phyloP scores from a whole-genome alignment of 2,888 invertebrate genomes.

The Asteroscopus sphinx region DNA sequence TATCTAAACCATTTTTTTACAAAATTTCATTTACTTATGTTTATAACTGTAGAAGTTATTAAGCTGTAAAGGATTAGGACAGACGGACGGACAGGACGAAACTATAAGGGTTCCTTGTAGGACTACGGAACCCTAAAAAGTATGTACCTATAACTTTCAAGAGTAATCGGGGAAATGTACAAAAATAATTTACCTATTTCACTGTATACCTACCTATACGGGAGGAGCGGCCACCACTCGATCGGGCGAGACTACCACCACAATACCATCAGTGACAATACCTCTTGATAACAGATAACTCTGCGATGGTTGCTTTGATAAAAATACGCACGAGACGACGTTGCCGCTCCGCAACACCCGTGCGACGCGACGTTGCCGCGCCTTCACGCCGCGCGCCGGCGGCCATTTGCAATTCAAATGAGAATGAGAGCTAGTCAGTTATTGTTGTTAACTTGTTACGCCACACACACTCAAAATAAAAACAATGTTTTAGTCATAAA shows the following conservation, averaged over 20 bases:
- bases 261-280: slow-evolving; percentile 57
- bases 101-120: no score
- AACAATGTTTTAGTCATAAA: slow-evolving; percentile 78
- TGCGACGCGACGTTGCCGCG: slow-evolving; percentile 75
- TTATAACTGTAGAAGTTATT: no score
- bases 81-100: no score
- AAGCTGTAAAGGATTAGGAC: no score
- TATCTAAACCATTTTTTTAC: no score
- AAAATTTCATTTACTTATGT: no score
- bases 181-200: slow-evolving; percentile 16
- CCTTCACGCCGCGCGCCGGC: slow-evolving; percentile 54
- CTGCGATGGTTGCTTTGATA: slow-evolving; percentile 73
- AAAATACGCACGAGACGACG: slow-evolving; percentile 81
- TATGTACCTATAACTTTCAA: slow-evolving; percentile 32
- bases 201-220: slow-evolving; percentile 1
- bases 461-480: slow-evolving; percentile 84
- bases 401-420: slow-evolving; percentile 85
- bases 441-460: slow-evolving; percentile 67
- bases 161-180: slow-evolving; percentile 28
- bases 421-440: slow-evolving; percentile 72
- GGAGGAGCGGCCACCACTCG: slow-evolving; percentile 24
- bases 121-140: no score
- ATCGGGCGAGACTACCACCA: slow-evolving; percentile 53
- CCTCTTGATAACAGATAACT: slow-evolving; percentile 75
- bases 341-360: slow-evolving; percentile 70